These are phyloP conservation scores for Pheosia tremula DNA, from an alignment of 2,888 invertebrate species.

Conservation along the genomic window DNA sequence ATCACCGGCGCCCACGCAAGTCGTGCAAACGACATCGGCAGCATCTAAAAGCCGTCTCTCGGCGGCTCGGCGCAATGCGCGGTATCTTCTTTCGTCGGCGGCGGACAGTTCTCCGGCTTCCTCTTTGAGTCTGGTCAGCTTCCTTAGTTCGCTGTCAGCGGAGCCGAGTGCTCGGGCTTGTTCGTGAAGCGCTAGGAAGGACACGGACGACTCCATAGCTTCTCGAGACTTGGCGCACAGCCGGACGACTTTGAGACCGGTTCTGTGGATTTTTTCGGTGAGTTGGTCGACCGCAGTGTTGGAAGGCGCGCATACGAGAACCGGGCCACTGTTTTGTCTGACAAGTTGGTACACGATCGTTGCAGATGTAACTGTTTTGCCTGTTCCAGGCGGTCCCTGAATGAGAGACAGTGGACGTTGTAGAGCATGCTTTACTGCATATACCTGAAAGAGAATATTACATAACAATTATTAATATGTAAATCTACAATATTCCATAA, in stretches of 20 bases:
- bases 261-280: constrained; percentile 99
- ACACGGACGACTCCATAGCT: constrained; percentile 98
- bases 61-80: constrained; percentile 94
- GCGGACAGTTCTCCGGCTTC: constrained; percentile 99
- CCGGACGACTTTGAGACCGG: constrained; percentile 96
- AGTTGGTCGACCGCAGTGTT: constrained; percentile 99
- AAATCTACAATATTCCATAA: not conserved
- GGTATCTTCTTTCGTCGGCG: constrained; percentile 97
- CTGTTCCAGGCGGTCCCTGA: constrained; percentile 98
- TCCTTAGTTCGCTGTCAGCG: constrained; percentile 94
- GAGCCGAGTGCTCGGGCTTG: constrained; percentile 98
- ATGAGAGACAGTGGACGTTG: constrained; percentile 98
- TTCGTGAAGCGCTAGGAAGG: constrained; percentile 98
- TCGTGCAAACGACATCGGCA: constrained; percentile 99
- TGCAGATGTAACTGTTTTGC: constrained; percentile 99
- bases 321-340: constrained; percentile 96
- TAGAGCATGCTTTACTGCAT: constrained; percentile 98
- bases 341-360: constrained; percentile 99
- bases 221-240: constrained; percentile 99
- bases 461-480: not conserved
- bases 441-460: constrained; percentile 87
- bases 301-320: constrained; percentile 99
- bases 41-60: constrained; percentile 96
- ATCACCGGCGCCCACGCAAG: constrained; percentile 99
- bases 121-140: constrained; percentile 98